These are phyloP conservation scores for Lepidurus apus DNA, from an alignment of 1,140 invertebrate genomes.

Conservation along the genomic window DNA sequence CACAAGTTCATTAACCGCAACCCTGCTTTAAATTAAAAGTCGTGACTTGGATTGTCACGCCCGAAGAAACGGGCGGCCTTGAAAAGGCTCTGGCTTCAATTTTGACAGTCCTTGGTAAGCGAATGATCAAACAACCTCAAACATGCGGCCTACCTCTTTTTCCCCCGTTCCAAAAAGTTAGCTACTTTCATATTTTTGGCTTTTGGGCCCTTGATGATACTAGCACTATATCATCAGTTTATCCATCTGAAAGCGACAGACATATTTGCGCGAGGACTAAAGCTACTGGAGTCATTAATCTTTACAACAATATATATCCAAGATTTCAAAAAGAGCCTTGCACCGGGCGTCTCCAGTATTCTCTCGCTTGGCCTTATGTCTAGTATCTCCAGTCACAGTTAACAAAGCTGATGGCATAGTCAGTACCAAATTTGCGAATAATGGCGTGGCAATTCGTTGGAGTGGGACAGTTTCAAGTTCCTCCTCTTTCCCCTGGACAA, in stretches of 20 bases:
- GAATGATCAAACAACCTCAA: neutral
- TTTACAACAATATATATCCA: neutral
- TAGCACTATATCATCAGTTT: too few species aligned
- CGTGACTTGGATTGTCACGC: conserved; percentile 1
- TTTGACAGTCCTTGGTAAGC: neutral
- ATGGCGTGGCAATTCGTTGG: conserved; percentile 8
- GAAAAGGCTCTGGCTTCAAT: neutral
- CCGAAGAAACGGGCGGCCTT: neutral
- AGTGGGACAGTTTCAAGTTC: neutral
- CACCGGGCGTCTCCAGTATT: neutral
- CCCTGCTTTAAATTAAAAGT: conserved; percentile 2
- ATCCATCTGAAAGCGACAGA: too few species aligned
- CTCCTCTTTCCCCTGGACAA: neutral
- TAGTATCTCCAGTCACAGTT: neutral
- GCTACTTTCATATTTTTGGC: neutral
- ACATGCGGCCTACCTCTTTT: neutral
- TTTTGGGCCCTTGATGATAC: neutral
- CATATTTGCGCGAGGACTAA: neutral
- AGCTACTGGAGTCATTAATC: neutral
- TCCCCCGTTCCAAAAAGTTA: neutral
- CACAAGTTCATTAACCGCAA: neutral
- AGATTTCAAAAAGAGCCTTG: conserved; percentile 1
- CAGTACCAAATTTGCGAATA: neutral
- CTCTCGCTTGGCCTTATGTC: neutral
- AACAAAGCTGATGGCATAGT: neutral